These are phyloP conservation scores for Ips typographus DNA, from an alignment of 1,140 invertebrate genomes.

Conservation along the genomic window DNA sequence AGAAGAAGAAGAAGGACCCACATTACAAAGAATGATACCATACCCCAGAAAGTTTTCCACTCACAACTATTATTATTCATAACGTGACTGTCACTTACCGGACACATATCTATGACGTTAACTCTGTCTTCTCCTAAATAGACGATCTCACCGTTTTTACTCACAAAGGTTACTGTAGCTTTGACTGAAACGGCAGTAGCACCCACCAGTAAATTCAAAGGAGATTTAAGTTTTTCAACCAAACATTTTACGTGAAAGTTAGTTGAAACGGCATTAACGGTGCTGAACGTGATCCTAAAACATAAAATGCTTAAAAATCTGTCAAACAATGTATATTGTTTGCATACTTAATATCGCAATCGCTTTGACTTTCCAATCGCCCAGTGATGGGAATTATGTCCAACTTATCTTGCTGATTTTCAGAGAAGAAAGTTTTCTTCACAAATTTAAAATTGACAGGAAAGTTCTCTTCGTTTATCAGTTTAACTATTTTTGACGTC, in stretches of 20 bases:
- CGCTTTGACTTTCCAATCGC: conserved; percentile 42
- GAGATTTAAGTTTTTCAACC: conserved; percentile 50
- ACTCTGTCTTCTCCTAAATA: conserved; percentile 41
- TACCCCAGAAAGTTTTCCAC: too few relatives aligned
- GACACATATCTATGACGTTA: conserved; percentile 52
- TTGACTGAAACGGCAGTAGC: conserved; percentile 47
- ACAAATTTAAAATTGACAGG: conserved; percentile 47
- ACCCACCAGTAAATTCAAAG: conserved; percentile 47
- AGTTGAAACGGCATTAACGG: conserved; percentile 46
- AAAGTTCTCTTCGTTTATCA: conserved; percentile 52
- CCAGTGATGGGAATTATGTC: conserved; percentile 50
- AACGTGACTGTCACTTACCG: conserved; percentile 38
- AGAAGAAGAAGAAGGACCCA: too few relatives aligned
- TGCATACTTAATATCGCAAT: conserved; percentile 39
- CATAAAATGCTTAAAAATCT: not conserved
- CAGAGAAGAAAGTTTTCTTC: conserved; percentile 47
- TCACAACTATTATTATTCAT: too few relatives aligned
- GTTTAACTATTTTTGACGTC: conserved; percentile 37
- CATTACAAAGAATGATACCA: too few relatives aligned
- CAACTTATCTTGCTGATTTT: conserved; percentile 47
- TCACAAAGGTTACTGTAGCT: conserved; percentile 31
- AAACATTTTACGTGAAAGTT: conserved; percentile 50
- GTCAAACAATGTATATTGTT: not conserved
- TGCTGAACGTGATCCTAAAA: conserved; percentile 50
- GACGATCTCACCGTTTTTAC: conserved; percentile 33